Percentiles rank a stretch among this genome's conserved stretches.
phyloP scores from a whole-genome alignment of 1,140 invertebrate genomes.

The Sarcophaga bullata region DNA sequence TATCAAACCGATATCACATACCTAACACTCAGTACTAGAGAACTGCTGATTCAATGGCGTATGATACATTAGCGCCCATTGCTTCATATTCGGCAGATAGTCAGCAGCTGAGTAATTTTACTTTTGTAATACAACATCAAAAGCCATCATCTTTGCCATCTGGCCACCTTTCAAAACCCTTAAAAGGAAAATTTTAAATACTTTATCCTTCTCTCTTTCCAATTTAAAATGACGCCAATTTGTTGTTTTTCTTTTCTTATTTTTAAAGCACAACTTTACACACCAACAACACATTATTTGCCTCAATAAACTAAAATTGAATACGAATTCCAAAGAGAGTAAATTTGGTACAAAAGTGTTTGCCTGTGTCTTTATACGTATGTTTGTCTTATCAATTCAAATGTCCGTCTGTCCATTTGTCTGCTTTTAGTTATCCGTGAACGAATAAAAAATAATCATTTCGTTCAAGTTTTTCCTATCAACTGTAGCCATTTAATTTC shows the following conservation, averaged over 20 bases:
- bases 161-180: background rate
- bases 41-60: too few relatives aligned
- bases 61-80: too few relatives aligned
- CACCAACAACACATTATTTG: background rate
- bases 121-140: too few relatives aligned
- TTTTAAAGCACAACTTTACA: background rate
- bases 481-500: background rate
- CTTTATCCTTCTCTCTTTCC: background rate
- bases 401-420: background rate
- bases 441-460: background rate
- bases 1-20: too few relatives aligned
- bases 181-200: background rate
- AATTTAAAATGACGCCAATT: slow-evolving; percentile 15
- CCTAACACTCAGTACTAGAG: too few relatives aligned
- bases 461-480: background rate
- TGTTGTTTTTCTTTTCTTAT: background rate
- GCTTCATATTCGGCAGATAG: too few relatives aligned
- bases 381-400: too few relatives aligned
- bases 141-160: too few relatives aligned
- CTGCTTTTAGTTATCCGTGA: background rate
- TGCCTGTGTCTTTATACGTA: background rate
- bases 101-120: too few relatives aligned
- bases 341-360: background rate
- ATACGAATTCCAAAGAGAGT: background rate
- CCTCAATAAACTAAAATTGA: background rate